Conservation (phyloP, 2,888 invertebrate species). For the Aricia artaxerxes region DNA sequence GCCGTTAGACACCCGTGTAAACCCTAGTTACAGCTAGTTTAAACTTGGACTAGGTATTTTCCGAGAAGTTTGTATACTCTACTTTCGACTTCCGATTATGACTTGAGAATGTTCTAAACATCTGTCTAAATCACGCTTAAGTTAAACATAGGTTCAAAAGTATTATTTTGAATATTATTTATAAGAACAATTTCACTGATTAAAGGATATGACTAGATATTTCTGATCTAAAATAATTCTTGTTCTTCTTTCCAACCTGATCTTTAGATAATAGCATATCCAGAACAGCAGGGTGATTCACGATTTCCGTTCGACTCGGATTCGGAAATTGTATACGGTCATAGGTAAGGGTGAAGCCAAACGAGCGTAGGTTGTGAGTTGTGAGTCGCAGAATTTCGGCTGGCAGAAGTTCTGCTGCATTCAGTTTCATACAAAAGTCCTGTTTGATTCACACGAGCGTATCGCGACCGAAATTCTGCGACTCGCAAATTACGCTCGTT, state of each 20-base stretch:
- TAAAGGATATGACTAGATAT: neutral
- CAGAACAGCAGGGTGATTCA: conserved; percentile 53
- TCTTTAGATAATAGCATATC: conserved; percentile 14
- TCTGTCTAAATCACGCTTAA: neutral
- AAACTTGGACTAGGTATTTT: neutral
- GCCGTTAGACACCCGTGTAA: too few relatives aligned
- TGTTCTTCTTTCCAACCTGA: neutral
- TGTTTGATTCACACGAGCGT: too few relatives aligned
- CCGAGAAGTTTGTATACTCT: neutral
- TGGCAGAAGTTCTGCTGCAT: too few relatives aligned
- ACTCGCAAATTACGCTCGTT: too few relatives aligned
- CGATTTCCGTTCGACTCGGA: neutral
- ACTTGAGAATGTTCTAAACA: neutral
- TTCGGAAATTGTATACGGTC: too few relatives aligned
- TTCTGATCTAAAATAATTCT: neutral
- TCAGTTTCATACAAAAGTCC: too few relatives aligned
- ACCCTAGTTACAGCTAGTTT: neutral
- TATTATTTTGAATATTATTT: neutral
- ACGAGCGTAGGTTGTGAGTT: too few relatives aligned
- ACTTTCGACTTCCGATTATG: neutral
- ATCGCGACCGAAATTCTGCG: too few relatives aligned
- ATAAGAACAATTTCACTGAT: neutral
- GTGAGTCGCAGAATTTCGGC: too few relatives aligned
- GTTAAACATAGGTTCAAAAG: neutral
- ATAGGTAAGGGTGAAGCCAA: too few relatives aligned